These are phyloP conservation scores for Amniataba percoides DNA, from an alignment of 2,797 vertebrate genomes.

Conservation along the genomic window DNA sequence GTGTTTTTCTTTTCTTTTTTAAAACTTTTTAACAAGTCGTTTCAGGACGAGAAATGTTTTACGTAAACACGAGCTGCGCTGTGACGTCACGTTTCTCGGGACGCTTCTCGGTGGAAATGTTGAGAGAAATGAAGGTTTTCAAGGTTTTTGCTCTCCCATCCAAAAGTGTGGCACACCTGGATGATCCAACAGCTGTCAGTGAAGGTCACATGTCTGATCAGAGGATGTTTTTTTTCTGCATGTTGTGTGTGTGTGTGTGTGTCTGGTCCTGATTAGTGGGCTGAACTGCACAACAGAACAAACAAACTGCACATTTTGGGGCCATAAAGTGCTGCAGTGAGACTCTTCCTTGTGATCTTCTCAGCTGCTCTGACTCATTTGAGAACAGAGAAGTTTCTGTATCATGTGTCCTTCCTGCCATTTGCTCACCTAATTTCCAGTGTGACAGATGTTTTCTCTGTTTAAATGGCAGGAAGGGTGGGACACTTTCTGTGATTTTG, in stretches of 20 bases:
- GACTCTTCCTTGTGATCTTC: constrained; percentile 16
- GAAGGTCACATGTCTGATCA: constrained; percentile 10
- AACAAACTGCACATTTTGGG: neutral
- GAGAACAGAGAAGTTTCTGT: constrained; percentile 58
- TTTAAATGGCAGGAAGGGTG: constrained; percentile 7
- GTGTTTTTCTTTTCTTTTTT: neutral
- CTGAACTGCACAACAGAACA: constrained; percentile 32
- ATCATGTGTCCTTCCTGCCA: constrained; percentile 49
- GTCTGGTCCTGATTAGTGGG: constrained; percentile 52
- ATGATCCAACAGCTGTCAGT: constrained; percentile 2
- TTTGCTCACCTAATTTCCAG: constrained; percentile 8
- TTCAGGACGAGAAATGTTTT: neutral
- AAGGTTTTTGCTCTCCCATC: neutral
- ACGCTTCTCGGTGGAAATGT: neutral
- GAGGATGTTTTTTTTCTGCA: neutral
- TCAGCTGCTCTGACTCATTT: constrained; percentile 1
- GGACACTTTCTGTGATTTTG: neutral
- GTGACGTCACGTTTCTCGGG: neutral
- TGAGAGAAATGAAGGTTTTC: neutral
- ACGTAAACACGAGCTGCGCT: constrained; percentile 9
- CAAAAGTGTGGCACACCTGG: neutral
- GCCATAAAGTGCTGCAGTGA: too few species aligned
- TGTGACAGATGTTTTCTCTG: neutral
- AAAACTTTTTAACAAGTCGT: neutral
- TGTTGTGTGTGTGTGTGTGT: neutral